Base-by-base conservation (phyloP, 2,113 vertebrate genomes). In the Labrus mixtus region DNA sequence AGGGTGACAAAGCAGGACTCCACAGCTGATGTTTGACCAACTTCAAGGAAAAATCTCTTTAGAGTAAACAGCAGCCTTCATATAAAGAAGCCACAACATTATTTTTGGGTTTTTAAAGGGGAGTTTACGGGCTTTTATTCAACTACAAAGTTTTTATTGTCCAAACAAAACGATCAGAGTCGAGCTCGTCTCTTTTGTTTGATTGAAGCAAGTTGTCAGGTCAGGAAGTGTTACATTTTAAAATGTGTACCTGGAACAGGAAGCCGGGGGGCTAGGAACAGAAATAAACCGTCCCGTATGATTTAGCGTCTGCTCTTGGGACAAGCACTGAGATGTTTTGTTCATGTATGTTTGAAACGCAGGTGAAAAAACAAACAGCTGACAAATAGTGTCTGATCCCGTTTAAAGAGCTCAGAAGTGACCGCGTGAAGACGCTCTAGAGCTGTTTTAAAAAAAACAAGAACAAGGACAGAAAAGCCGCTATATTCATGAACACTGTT, bases 1-100 rank as follows among this genome's bases (percentile, higher is more conserved):
- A 86, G 54, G 11, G 74, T 87, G 86, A 91, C 79, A 82, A 57
- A 83, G 86, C 88, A 77, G 66, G 57, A 43, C 66, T 56, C 29
- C 3, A 50, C 78, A 88, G 84, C 81, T 78, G 85, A 78, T 79
- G 76, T 64, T 74, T 55, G 55, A 59, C 33, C 13, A 72, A 69
- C 48, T 57, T 69, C 45, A 80, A 76, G 67, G 48, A 59, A 73
- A 73, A 54, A 25, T 62, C 33, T 53, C 36, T 72, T n/a, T 54
- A 54, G 10, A 76, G 62, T 46, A 56, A 73, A 6, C 10, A 15
- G 39, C 73, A n/a, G 4, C 15, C 16, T 20, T 13, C 17, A 65
- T 48, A n/a, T 33, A 68, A 54, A 73, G 29, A 33, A 73, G 41
- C 67, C 48, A 39, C 58, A 8, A 8, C 20, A 6, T 56, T 23